phyloP scores from a whole-genome alignment of 2,797 vertebrate species.

The Astyanax mexicanus region DNA sequence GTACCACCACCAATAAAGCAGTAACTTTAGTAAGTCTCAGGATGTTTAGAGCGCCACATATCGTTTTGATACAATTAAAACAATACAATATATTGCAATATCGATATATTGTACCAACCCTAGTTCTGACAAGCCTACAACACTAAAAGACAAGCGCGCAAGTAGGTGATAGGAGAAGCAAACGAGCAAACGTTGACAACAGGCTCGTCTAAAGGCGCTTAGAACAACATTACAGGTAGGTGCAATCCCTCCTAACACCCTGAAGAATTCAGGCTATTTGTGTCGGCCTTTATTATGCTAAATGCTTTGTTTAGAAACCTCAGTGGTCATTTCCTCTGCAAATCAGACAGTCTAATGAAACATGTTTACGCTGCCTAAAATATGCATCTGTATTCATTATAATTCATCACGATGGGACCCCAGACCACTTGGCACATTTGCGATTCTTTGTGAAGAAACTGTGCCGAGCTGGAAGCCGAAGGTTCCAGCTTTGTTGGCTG shows the following conservation, averaged over 20 bases:
- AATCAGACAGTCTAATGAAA: conserved; percentile 1
- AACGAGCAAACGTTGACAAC: conserved; percentile 33
- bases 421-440: not conserved
- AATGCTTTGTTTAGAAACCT: conserved; percentile 11
- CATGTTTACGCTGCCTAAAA: not conserved
- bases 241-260: conserved; percentile 26
- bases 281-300: conserved; percentile 11
- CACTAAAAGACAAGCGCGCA: not conserved
- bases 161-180: not conserved
- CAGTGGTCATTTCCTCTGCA: not conserved
- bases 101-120: no score
- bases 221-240: conserved; percentile 40
- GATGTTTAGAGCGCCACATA: no score
- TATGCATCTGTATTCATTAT: not conserved
- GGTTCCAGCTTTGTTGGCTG: not conserved
- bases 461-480: not conserved
- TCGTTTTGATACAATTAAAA: no score
- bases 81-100: no score
- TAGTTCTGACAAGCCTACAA: no score
- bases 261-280: conserved; percentile 57
- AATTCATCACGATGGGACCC: not conserved
- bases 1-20: no score
- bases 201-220: conserved; percentile 15
- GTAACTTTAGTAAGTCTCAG: no score
- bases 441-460: not conserved